Conservation (phyloP, 2,113 vertebrate genomes). For the Sialia sialis region DNA sequence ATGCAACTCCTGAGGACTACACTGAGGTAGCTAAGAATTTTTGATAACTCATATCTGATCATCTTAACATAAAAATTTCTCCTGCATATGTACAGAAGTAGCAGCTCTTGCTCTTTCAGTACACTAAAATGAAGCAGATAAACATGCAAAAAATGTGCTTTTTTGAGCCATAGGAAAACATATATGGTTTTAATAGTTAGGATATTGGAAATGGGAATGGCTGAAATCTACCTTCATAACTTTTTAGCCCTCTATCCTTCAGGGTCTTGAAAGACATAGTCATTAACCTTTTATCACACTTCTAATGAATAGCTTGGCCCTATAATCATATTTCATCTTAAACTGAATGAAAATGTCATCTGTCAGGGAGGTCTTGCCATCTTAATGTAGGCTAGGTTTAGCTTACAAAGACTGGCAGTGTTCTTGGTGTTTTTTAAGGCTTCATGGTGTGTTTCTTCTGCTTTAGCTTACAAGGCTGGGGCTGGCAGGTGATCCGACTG, state of each 20-base stretch:
- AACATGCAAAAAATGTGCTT: background rate
- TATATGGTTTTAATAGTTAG: background rate
- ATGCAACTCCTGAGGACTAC: constrained; percentile 84
- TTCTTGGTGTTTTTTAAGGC: background rate
- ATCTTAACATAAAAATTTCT: background rate
- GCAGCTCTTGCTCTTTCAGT: background rate
- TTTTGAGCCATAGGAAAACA: background rate
- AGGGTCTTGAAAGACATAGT: background rate
- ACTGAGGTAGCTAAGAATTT: constrained; percentile 74
- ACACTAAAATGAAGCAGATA: background rate
- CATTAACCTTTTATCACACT: background rate
- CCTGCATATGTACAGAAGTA: background rate
- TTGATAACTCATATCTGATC: background rate
- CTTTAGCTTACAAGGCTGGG: constrained; percentile 72
- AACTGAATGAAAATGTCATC: background rate
- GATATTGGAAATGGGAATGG: background rate
- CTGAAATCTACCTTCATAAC: background rate
- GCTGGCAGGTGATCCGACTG: constrained; percentile 80
- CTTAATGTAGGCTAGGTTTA: background rate
- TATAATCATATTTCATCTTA: background rate
- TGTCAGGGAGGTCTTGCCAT: background rate
- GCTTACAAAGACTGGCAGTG: background rate
- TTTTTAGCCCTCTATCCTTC: background rate
- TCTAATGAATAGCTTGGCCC: background rate
- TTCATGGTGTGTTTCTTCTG: background rate